Evolutionary conservation across 1,140 invertebrate genomes (phyloP).

Genomic region (Megalopta genalis): DNA sequence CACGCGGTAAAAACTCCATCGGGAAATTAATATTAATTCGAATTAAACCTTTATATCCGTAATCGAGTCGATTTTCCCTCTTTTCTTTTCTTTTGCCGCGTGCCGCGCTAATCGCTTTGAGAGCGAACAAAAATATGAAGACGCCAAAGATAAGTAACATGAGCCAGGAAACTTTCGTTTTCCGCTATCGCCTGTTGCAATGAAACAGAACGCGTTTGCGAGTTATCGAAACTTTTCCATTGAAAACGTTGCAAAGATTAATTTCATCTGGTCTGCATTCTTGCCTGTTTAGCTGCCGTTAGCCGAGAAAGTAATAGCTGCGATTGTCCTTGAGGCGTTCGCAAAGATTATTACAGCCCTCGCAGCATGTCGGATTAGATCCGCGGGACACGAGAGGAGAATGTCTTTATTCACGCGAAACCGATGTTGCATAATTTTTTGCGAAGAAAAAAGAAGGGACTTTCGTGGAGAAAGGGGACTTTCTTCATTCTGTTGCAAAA

Average conservation of each 20-base stretch:
- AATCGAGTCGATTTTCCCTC: background rate
- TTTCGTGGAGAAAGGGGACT: background rate
- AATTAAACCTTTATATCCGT: background rate
- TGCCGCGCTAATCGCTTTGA: background rate
- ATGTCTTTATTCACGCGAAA: constrained; percentile 3
- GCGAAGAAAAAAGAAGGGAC: background rate
- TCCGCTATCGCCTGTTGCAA: background rate
- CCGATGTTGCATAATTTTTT: background rate
- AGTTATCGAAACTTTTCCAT: background rate
- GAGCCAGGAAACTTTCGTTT: background rate
- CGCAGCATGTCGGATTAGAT: background rate
- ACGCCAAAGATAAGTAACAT: background rate
- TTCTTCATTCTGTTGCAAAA: background rate
- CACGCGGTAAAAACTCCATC: background rate
- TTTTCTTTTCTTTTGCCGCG: no score
- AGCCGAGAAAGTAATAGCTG: constrained; percentile 15
- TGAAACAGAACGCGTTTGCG: background rate
- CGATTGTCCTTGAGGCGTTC: background rate
- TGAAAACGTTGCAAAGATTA: background rate
- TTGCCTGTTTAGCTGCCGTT: background rate
- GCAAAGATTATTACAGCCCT: background rate
- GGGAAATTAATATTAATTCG: background rate
- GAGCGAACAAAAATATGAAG: background rate
- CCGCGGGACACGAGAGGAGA: background rate
- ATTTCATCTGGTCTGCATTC: background rate